Evolutionary conservation across 2,113 vertebrate genomes (phyloP).

Genomic region (cat (Felis catus)): DNA sequence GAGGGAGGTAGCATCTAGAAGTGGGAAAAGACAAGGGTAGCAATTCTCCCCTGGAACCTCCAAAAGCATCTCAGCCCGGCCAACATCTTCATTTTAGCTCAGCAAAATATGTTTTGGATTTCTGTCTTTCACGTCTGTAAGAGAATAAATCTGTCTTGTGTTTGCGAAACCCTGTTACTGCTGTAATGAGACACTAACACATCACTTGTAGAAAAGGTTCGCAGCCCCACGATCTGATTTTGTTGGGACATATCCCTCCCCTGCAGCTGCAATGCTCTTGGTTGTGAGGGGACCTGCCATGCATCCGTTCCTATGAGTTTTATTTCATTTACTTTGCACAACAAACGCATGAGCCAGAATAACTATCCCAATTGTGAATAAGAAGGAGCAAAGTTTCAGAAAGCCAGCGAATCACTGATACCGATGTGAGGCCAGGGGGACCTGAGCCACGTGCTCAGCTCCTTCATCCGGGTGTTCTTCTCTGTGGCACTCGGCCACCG

Average conservation of each 20-base stretch:
- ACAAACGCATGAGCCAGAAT: neutral
- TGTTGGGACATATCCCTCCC: neutral
- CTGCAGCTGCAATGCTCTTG: neutral
- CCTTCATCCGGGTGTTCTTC: neutral
- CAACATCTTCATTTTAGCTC: neutral
- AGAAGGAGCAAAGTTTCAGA: neutral
- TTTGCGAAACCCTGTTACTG: neutral
- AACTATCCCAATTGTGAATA: neutral
- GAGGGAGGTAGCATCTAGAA: neutral
- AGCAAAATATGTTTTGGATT: neutral
- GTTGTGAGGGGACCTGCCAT: too few relatives aligned
- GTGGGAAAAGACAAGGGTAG: neutral
- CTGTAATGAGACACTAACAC: neutral
- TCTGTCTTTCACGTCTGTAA: neutral
- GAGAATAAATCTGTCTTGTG: neutral
- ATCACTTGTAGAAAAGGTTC: neutral
- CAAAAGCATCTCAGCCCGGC: neutral
- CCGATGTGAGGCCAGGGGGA: accelerated
- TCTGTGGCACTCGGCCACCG: neutral
- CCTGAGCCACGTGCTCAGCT: accelerated
- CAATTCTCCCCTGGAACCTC: neutral
- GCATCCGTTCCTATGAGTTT: neutral
- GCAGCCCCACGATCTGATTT: neutral
- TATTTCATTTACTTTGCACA: neutral
- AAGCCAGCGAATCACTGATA: neutral